phyloP scores from a whole-genome alignment of 2,797 vertebrate genomes.

The Pseudochirops corinnae region DNA sequence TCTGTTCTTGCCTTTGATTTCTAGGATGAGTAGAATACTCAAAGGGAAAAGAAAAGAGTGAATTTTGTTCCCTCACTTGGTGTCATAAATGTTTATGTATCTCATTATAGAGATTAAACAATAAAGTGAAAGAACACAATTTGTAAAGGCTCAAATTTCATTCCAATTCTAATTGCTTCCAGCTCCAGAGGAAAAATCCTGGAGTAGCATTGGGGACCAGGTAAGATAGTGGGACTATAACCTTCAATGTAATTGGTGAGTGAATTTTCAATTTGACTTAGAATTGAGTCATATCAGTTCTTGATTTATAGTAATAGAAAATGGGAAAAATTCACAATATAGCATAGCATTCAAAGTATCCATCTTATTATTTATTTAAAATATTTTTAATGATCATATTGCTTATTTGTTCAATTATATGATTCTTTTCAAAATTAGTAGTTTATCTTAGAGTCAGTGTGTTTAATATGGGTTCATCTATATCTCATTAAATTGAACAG shows the following conservation, averaged over 20 bases:
- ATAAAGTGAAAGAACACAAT: neutral
- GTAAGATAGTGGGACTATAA: conserved; percentile 10
- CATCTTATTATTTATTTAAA: conserved; percentile 39
- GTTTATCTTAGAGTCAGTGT: conserved; percentile 17
- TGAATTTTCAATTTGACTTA: neutral
- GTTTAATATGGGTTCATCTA: conserved; percentile 47
- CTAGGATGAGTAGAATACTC: conserved; percentile 41
- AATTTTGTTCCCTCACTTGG: conserved; percentile 15
- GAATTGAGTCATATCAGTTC: neutral
- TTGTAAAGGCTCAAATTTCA: conserved; percentile 9
- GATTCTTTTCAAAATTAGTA: conserved; percentile 8
- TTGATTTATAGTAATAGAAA: conserved; percentile 58
- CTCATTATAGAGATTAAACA: conserved; percentile 55
- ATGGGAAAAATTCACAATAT: conserved; percentile 29
- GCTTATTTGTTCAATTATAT: conserved; percentile 40
- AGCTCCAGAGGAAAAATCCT: neutral
- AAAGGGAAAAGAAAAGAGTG: conserved; percentile 27
- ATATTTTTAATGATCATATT: conserved; percentile 51
- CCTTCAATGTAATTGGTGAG: conserved; percentile 31
- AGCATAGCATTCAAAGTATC: conserved; percentile 30
- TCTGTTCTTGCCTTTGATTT: conserved; percentile 35
- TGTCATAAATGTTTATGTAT: conserved; percentile 34
- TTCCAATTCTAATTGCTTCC: conserved; percentile 19
- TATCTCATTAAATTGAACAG: conserved; percentile 54
- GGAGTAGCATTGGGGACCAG: neutral